Evolutionary conservation across 2,113 vertebrate species (phyloP).

Genomic region (Aphyosemion australe): DNA sequence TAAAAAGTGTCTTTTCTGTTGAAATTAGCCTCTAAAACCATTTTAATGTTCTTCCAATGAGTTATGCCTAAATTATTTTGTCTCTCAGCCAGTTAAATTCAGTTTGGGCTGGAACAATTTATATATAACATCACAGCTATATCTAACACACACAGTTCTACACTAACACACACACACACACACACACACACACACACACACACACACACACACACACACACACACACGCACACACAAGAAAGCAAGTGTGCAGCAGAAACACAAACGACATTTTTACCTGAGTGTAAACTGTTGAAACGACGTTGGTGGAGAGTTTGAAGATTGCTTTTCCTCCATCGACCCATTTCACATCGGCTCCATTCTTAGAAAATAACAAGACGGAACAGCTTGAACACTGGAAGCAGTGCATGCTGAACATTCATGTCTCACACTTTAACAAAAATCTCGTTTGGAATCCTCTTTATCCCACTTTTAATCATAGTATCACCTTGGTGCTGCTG

Average conservation of each 20-base stretch:
- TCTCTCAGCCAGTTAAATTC: too few relatives aligned
- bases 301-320: constrained; percentile 90
- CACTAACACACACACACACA: too few relatives aligned
- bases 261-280: constrained; percentile 80
- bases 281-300: constrained; percentile 95
- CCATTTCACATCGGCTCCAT: constrained; percentile 90
- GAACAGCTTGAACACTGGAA: not conserved
- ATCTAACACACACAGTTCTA: too few relatives aligned
- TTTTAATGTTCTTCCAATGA: too few relatives aligned
- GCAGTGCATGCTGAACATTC: not conserved
- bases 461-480: not conserved
- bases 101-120: too few relatives aligned
- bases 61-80: too few relatives aligned
- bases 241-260: not conserved
- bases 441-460: too few relatives aligned
- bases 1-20: too few relatives aligned
- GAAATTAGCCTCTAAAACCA: too few relatives aligned
- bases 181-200: not conserved
- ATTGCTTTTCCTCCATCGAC: constrained; percentile 93
- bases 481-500: constrained; percentile 85
- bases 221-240: too few relatives aligned
- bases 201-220: not conserved
- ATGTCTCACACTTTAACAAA: too few relatives aligned
- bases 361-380: constrained; percentile 55
- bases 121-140: too few relatives aligned